phyloP scores from a whole-genome alignment of 2,797 vertebrate species.

The Galaxias olidus region DNA sequence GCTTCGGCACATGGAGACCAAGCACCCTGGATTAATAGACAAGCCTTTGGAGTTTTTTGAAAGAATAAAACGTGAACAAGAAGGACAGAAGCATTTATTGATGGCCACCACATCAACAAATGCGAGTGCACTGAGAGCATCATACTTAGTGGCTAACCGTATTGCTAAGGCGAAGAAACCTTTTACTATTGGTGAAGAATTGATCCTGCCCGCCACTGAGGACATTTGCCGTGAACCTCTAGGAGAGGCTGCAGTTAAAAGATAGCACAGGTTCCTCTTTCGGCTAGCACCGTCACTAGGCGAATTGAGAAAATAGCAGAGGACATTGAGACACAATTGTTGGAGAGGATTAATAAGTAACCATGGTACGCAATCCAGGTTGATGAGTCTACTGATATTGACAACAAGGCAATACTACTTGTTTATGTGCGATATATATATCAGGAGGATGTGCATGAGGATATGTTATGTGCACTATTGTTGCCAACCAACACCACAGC shows the following conservation, averaged over 20 bases:
- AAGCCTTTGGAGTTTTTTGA: too few species aligned
- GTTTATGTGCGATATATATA: too few species aligned
- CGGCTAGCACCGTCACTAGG: background rate
- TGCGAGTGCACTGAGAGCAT: background rate
- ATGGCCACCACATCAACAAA: constrained; percentile 4
- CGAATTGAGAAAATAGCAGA: background rate
- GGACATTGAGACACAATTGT: too few species aligned
- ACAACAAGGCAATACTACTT: too few species aligned
- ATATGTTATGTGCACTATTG: too few species aligned
- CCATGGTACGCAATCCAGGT: too few species aligned
- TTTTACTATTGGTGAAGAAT: constrained; percentile 30
- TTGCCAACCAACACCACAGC: constrained; percentile 16
- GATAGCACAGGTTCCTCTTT: constrained; percentile 14
- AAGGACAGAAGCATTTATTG: constrained; percentile 17
- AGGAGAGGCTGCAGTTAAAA: constrained; percentile 33
- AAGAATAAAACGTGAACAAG: constrained; percentile 15
- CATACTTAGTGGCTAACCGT: background rate
- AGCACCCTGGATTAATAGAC: too few species aligned
- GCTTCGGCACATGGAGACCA: too few species aligned
- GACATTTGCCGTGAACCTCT: constrained; percentile 27
- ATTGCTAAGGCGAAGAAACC: constrained; percentile 15
- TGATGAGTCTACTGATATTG: too few species aligned
- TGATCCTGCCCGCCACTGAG: constrained; percentile 32
- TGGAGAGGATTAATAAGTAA: too few species aligned
- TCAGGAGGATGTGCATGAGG: too few species aligned